Percentiles rank a stretch among this genome's conserved stretches.
phyloP scores from a whole-genome alignment of 2,113 vertebrate genomes.

The mouse (Mus musculus) region GRCm39 chr6:74940501-74941000 shows the following conservation, averaged over 20 bases:
- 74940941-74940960: background rate
- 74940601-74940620: background rate
- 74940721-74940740: background rate
- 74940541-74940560: background rate
- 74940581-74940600: background rate
- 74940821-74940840: background rate
- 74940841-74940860: background rate
- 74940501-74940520: background rate
- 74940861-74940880: background rate
- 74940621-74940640: background rate
- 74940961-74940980: background rate
- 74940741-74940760: background rate
- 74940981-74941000: background rate
- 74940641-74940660: constrained; percentile 18
- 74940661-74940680: background rate
- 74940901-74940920: background rate
- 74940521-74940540: background rate
- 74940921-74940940: background rate
- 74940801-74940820: background rate
- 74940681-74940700: background rate
- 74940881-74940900: background rate
- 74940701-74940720: background rate
- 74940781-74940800: background rate
- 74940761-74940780: background rate
- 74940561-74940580: background rate